These are phyloP conservation scores for Schizotus pectinicornis DNA, from an alignment of 2,888 invertebrate genomes.

Conservation along the genomic window DNA sequence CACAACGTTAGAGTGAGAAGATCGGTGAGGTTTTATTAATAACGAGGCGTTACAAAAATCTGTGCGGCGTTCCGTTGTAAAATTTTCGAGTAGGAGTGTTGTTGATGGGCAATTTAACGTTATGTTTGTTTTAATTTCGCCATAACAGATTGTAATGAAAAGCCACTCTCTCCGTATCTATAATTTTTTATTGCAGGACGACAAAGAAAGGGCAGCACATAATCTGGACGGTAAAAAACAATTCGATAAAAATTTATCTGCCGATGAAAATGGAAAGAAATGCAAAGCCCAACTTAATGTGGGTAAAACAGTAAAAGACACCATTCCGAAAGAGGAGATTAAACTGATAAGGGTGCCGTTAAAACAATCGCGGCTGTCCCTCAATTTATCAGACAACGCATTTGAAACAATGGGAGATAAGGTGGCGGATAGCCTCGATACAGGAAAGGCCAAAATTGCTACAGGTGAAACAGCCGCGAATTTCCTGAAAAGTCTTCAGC, in stretches of 20 bases:
- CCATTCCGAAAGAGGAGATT: conserved; percentile 45
- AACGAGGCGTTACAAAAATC: too few relatives aligned
- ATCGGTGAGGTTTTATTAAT: background rate
- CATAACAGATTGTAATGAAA: conserved; percentile 1
- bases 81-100: too few relatives aligned
- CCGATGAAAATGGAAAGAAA: conserved; percentile 7
- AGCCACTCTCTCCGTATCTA: background rate
- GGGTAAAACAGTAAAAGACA: conserved; percentile 50
- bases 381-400: conserved; percentile 54
- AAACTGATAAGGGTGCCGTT: conserved; percentile 52
- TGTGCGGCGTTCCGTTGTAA: too few relatives aligned
- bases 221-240: conserved; percentile 7
- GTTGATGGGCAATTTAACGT: too few relatives aligned
- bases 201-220: conserved; percentile 1
- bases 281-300: conserved; percentile 34
- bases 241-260: conserved; percentile 14
- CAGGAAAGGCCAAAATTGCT: conserved; percentile 46
- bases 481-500: conserved; percentile 42
- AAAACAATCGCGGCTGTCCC: conserved; percentile 45
- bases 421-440: conserved; percentile 53
- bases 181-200: conserved; percentile 8
- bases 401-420: conserved; percentile 57
- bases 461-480: conserved; percentile 49
- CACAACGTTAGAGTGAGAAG: background rate
- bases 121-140: conserved; percentile 1